Conservation (phyloP, 2,888 invertebrate species). For the Aporophyla lueneburgensis region DNA sequence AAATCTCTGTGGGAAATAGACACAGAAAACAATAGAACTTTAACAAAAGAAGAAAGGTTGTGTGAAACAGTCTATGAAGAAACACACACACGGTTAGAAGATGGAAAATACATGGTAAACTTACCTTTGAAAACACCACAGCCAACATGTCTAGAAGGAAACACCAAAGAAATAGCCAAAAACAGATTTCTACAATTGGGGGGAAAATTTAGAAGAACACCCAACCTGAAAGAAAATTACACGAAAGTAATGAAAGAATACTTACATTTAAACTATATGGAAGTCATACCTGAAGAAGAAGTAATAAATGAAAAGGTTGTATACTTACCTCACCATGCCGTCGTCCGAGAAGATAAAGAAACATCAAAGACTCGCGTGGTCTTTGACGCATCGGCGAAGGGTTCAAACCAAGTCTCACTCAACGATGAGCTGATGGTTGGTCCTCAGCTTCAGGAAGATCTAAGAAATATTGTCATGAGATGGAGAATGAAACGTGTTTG, state of each 20-base stretch:
- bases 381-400: too few relatives aligned
- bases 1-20: slow-evolving; percentile 1
- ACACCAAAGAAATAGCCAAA: background rate
- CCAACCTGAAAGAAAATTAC: slow-evolving; percentile 4
- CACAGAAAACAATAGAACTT: background rate
- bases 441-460: too few relatives aligned
- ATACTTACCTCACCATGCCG: too few relatives aligned
- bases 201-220: slow-evolving; percentile 6
- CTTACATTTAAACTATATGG: too few relatives aligned
- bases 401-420: too few relatives aligned
- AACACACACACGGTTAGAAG: background rate
- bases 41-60: background rate
- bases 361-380: too few relatives aligned
- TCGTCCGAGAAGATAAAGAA: too few relatives aligned
- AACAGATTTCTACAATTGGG: background rate
- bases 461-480: too few relatives aligned
- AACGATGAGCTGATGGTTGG: too few relatives aligned
- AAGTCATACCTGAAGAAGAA: too few relatives aligned
- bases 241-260: slow-evolving; percentile 7
- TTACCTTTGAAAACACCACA: slow-evolving; percentile 2
- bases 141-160: background rate
- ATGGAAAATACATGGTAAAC: slow-evolving; percentile 2
- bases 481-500: too few relatives aligned
- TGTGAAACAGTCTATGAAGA: slow-evolving; percentile 1
- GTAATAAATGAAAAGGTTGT: too few relatives aligned